These are phyloP conservation scores for Scaptomyza flava DNA, from an alignment of 2,888 invertebrate species.

Conservation along the genomic window DNA sequence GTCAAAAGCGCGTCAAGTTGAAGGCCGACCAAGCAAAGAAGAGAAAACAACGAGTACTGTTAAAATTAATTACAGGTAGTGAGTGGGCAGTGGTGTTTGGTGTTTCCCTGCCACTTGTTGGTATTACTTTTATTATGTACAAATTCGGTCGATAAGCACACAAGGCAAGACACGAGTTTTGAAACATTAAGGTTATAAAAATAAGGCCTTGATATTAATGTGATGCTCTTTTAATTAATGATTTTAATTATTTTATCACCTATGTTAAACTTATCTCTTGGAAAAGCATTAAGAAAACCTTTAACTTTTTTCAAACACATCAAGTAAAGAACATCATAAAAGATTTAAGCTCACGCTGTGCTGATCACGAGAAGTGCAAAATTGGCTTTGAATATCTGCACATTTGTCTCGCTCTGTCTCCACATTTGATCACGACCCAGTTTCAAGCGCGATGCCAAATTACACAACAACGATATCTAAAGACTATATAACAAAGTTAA, in stretches of 20 bases:
- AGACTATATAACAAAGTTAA: conserved; percentile 16
- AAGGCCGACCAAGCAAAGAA: conserved; percentile 38
- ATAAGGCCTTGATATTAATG: neutral
- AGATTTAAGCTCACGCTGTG: conserved; percentile 32
- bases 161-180: conserved; percentile 19
- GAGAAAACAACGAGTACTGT: conserved; percentile 24
- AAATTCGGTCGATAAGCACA: conserved; percentile 33
- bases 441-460: conserved; percentile 41
- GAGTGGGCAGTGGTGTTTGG: conserved; percentile 27
- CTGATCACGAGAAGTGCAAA: conserved; percentile 30
- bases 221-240: too few species aligned
- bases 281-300: neutral
- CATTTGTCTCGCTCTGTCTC: conserved; percentile 21
- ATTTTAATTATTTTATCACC: too few species aligned
- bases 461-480: conserved; percentile 12
- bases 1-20: conserved; percentile 48
- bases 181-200: neutral
- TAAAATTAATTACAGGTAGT: conserved; percentile 55
- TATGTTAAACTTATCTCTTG: too few species aligned
- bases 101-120: conserved; percentile 21
- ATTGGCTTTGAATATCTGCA: conserved; percentile 19
- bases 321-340: conserved; percentile 17
- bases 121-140: conserved; percentile 15
- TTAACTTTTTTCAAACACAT: neutral
- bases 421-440: conserved; percentile 67